A percentile compares a stretch with the other conserved stretches of the same genome.
phyloP scores from a whole-genome alignment of 1,140 invertebrate species.

The Wiebesia pumilae region DNA sequence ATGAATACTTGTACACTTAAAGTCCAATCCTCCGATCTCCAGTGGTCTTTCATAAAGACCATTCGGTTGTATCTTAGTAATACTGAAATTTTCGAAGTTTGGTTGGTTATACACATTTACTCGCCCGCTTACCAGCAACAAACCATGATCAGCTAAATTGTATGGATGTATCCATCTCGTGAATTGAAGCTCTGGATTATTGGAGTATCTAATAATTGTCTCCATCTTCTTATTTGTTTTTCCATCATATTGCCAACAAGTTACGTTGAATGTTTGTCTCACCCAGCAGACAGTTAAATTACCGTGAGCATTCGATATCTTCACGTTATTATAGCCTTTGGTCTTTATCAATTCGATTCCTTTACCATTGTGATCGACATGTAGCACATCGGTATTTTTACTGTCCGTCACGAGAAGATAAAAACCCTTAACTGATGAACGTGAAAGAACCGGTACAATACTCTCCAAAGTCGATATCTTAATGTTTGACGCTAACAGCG shows the following conservation, averaged over 20 bases:
- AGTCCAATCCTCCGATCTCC: neutral
- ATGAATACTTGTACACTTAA: neutral
- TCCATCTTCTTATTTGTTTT: neutral
- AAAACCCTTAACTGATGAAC: neutral
- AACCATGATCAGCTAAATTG: neutral
- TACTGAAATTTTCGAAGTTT: constrained; percentile 11
- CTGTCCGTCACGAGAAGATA: neutral
- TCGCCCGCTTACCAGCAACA: constrained; percentile 21
- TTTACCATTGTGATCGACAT: neutral
- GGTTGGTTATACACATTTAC: neutral
- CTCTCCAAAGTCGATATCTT: neutral
- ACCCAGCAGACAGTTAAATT: neutral
- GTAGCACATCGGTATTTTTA: neutral
- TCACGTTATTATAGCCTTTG: neutral
- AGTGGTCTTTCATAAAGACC: neutral
- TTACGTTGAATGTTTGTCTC: neutral
- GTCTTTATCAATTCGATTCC: neutral
- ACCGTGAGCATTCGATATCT: constrained; percentile 4
- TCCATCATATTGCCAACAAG: constrained; percentile 17
- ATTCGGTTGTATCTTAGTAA: constrained; percentile 15
- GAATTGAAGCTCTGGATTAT: neutral
- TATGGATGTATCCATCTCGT: constrained; percentile 12
- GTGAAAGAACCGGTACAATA: neutral
- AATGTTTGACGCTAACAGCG: neutral
- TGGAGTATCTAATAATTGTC: neutral